Evolutionary conservation across 53 echinoderm and acorn worm species (phyloP).

Genomic region (Pentamera pediparva): DNA sequence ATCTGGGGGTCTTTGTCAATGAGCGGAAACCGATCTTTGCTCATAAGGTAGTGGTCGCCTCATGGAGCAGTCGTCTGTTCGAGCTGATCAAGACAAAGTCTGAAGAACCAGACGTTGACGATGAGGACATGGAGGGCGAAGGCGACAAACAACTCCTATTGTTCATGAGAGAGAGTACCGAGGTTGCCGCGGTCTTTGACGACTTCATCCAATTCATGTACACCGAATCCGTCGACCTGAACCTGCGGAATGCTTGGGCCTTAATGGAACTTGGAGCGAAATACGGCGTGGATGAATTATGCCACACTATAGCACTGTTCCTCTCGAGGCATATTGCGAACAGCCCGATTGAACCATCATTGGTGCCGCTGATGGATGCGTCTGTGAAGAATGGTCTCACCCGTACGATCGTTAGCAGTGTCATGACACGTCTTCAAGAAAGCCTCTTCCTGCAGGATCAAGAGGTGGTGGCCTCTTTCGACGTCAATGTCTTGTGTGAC

Average conservation of each 20-base stretch:
- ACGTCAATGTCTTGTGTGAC: conserved; percentile 12
- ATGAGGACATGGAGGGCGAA: neutral
- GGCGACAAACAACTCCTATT: too few relatives aligned
- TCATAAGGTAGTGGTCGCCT: conserved; percentile 5
- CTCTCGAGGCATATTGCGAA: neutral
- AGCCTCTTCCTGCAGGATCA: neutral
- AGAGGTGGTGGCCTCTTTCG: neutral
- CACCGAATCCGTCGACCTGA: conserved; percentile 1
- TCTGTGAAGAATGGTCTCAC: neutral
- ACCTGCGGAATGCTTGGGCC: neutral
- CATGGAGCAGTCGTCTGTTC: neutral
- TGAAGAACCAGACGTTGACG: neutral
- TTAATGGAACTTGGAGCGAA: neutral
- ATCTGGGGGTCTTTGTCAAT: neutral
- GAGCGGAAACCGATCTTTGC: neutral
- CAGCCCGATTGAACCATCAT: neutral
- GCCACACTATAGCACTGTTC: neutral
- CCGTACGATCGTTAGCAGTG: neutral
- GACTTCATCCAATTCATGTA: conserved; percentile 7
- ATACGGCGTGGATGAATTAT: neutral
- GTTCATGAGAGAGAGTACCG: neutral
- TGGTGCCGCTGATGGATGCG: neutral
- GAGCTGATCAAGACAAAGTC: neutral
- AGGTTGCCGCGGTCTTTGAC: neutral
- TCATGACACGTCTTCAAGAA: neutral